Conservation (phyloP, 1,140 invertebrate species). For the Halictus rubicundus region DNA sequence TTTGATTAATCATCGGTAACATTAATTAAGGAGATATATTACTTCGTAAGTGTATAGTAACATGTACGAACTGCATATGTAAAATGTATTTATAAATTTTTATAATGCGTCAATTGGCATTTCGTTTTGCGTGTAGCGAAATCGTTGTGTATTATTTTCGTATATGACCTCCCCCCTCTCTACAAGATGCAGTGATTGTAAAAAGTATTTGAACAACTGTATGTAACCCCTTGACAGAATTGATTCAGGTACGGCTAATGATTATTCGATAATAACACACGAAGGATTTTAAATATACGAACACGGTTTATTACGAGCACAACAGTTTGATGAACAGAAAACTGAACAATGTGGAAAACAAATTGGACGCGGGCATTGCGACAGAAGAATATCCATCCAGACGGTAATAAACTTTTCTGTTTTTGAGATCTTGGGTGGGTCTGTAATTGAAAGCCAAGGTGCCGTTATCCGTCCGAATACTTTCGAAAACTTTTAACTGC, state of each 20-base stretch:
- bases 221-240: not conserved
- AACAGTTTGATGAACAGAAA: slow-evolving; percentile 37
- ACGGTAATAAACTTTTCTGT: slow-evolving; percentile 67
- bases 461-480: slow-evolving; percentile 45
- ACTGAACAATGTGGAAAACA: slow-evolving; percentile 5
- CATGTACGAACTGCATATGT: no score
- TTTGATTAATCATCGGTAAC: no score
- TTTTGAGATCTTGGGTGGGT: slow-evolving; percentile 56
- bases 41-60: no score
- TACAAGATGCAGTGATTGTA: no score
- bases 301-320: not conserved
- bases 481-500: slow-evolving; percentile 63
- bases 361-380: not conserved
- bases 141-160: no score
- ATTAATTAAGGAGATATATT: no score
- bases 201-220: no score
- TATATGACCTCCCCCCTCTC: no score
- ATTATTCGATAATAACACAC: not conserved
- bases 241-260: not conserved
- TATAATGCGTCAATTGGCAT: no score
- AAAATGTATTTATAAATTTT: no score
- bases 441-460: slow-evolving; percentile 63
- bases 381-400: slow-evolving; percentile 55
- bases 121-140: no score
- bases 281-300: not conserved